Percentiles rank a stretch among this genome's conserved stretches.
phyloP scores from a whole-genome alignment of 1,140 invertebrate species.

The Philaenus spumarius region DNA sequence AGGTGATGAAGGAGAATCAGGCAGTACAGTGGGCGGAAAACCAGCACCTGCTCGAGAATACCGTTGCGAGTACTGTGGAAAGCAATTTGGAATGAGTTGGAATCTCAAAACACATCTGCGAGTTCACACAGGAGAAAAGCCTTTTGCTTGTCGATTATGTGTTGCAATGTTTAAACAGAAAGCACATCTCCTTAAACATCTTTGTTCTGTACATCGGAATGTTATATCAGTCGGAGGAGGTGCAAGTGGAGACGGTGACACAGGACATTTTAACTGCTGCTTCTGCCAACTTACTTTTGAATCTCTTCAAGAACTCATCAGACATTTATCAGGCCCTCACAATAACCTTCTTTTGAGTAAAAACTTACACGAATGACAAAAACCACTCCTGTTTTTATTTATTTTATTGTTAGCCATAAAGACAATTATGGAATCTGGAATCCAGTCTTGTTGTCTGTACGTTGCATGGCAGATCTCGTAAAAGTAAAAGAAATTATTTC shows the following conservation, averaged over 20 bases:
- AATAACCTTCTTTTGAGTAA: conserved; percentile 79
- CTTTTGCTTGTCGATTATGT: conserved; percentile 77
- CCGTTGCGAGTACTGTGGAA: conserved; percentile 77
- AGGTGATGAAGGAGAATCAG: conserved; percentile 1
- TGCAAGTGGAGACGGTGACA: conserved; percentile 42
- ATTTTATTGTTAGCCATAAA: too few relatives aligned
- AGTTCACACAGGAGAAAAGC: conserved; percentile 81
- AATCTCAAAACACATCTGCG: conserved; percentile 78
- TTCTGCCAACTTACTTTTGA: conserved; percentile 79
- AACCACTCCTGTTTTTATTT: background rate
- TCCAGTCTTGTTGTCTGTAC: too few relatives aligned
- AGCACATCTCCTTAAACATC: conserved; percentile 73
- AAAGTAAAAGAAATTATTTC: too few relatives aligned
- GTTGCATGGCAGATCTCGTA: too few relatives aligned
- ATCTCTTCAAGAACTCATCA: conserved; percentile 71
- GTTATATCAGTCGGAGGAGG: conserved; percentile 69
- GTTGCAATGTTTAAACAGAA: conserved; percentile 87
- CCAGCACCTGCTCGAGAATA: conserved; percentile 58
- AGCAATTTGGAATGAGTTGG: conserved; percentile 86
- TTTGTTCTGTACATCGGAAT: conserved; percentile 78
- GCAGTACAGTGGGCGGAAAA: conserved; percentile 6
- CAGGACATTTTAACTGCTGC: conserved; percentile 69
- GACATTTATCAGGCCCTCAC: conserved; percentile 77
- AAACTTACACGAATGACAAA: conserved; percentile 61
- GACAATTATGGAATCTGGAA: too few relatives aligned